phyloP scores from a whole-genome alignment of 2,113 vertebrate genomes.

The Notothenia coriiceps region DNA sequence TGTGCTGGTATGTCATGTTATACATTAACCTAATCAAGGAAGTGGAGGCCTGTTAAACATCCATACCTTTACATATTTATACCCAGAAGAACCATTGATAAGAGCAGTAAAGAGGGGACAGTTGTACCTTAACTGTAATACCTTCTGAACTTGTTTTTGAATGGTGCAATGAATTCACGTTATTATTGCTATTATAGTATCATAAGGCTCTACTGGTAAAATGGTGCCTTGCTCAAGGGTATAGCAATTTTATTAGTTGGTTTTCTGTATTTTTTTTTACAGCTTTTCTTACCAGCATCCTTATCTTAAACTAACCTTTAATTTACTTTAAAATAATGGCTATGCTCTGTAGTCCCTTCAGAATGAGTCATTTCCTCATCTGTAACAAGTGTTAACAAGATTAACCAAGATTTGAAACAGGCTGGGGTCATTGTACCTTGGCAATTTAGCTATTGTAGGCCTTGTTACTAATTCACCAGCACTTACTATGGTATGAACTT shows the following conservation, averaged over 20 bases:
- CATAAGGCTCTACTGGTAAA: background rate
- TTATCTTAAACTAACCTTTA: background rate
- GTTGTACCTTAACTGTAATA: background rate
- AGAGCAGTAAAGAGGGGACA: background rate
- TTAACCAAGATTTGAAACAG: background rate
- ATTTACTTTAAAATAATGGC: background rate
- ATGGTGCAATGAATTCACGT: background rate
- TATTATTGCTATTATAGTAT: background rate
- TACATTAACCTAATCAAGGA: background rate
- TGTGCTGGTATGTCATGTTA: constrained; percentile 89
- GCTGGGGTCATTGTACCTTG: background rate
- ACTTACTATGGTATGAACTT: too few relatives aligned
- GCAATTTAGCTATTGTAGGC: too few relatives aligned
- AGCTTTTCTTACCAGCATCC: background rate
- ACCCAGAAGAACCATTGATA: background rate
- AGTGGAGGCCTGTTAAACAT: background rate
- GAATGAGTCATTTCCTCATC: background rate
- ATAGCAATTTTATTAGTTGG: background rate
- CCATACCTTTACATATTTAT: background rate
- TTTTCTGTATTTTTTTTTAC: background rate
- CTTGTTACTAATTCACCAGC: too few relatives aligned
- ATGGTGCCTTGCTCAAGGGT: background rate
- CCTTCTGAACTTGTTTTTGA: background rate
- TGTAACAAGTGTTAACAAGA: background rate
- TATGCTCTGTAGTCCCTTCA: background rate